Evolutionary conservation across 2,113 vertebrate species (phyloP).

Genomic region (Notarius quadriscutis): DNA sequence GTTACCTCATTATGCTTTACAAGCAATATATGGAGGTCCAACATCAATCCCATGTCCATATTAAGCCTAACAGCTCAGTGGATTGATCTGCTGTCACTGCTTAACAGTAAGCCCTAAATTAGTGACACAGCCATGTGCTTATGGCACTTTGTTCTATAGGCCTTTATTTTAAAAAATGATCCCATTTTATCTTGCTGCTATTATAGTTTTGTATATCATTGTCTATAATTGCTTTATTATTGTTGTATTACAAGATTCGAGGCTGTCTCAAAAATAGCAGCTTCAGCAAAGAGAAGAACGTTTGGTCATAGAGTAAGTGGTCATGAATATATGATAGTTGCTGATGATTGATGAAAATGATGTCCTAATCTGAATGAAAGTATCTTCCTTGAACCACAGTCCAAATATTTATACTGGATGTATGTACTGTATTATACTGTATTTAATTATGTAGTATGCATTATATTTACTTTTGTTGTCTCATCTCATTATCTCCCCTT

Average conservation of each 20-base stretch:
- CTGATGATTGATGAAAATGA: neutral
- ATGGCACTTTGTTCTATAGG: neutral
- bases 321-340: neutral
- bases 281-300: neutral
- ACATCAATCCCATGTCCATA: neutral
- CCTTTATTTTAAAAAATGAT: neutral
- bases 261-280: neutral
- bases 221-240: neutral
- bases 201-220: neutral
- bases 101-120: neutral
- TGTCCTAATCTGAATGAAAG: neutral
- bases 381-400: neutral
- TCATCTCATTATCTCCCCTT: too few relatives aligned
- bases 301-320: neutral
- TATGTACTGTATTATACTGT: neutral
- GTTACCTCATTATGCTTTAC: neutral
- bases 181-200: neutral
- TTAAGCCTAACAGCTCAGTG: neutral
- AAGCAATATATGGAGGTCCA: conserved; percentile 6
- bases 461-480: neutral
- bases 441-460: neutral
- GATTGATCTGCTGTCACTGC: neutral
- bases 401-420: neutral
- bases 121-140: neutral
- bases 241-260: neutral